phyloP scores from a whole-genome alignment of 37 sponge, comb jelly and placozoan species.

The Crambe crambe region DNA sequence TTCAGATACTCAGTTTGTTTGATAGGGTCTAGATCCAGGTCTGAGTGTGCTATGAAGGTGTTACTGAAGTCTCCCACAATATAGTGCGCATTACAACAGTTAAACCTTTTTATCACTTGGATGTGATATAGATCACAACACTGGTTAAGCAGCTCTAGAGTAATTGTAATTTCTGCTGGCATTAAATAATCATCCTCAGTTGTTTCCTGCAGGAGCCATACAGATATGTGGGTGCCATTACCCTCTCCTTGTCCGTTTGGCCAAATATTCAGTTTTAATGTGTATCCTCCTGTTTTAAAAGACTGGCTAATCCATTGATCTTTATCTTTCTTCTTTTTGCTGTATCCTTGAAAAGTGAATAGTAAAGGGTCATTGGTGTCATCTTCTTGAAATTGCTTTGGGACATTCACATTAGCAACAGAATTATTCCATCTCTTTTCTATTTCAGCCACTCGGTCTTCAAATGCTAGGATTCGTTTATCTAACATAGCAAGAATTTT shows the following conservation, averaged over 20 bases:
- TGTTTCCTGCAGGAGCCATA: neutral
- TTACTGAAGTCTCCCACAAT: slow-evolving; percentile 2
- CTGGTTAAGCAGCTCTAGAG: neutral
- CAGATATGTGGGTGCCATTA: neutral
- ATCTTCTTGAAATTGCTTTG: neutral
- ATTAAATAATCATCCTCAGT: neutral
- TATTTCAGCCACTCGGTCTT: neutral
- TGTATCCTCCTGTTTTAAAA: neutral
- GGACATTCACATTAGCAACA: neutral
- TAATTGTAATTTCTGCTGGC: neutral
- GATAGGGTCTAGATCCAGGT: neutral
- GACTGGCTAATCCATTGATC: neutral
- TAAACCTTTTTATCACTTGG: neutral
- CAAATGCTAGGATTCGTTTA: neutral
- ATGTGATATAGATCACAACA: neutral
- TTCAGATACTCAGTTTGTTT: neutral
- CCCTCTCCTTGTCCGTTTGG: slow-evolving; percentile 2
- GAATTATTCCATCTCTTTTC: neutral
- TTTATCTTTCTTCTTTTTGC: neutral
- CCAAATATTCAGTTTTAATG: neutral
- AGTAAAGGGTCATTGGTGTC: neutral
- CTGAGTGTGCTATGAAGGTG: neutral
- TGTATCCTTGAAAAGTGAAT: neutral
- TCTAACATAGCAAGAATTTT: neutral
- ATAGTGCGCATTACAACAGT: neutral